Evolutionary conservation across 2,888 invertebrate genomes (phyloP), one percentile per base, ranked within the genome.

Genomic region (Aelia acuminata): DNA sequence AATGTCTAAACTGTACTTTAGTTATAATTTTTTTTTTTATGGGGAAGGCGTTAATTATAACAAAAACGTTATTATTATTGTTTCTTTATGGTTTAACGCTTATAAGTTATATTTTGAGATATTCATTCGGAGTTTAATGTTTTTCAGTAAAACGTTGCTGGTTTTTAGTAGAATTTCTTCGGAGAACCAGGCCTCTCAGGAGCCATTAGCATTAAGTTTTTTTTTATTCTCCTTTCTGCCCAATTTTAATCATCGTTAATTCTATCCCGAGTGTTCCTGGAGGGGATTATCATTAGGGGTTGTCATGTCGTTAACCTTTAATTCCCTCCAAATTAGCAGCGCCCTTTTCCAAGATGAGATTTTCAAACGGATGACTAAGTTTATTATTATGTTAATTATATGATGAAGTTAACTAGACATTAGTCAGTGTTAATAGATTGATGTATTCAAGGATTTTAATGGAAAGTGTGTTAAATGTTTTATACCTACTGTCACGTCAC

Each of bases 231-330:
- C 63, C 20, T 70, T 70, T 35, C 35, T 20, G 18, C 57, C 63
- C 35, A 70, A 70, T 70, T 70, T 70, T 70, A 70, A 70, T 70
- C 63, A 70, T 70, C 63, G 63, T 70, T 70, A 70, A 70, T 70
- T 70, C 63, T 35, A 70, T 70, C 63, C 63, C 31, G 8, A 70
- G 63, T 70, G 63, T 70, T 70, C 11, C 22, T 20, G 63, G 18
- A 31, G 63, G 35, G 63, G 80, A 80, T 80, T 80, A 80, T 39
- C 80, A 80, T 80, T 80, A 80, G 80, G 80, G 80, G 80, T n/a
- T 80, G 80, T 43, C 80, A 80, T 80, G 39, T 80, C 80, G 80
- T 80, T 80, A 47, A 47, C 80, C 80, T 80, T 80, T 80, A 80
- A 80, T 80, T 80, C 43, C 4, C 13, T 22, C 43, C 20, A 43